Evolutionary conservation across 2,888 invertebrate genomes (phyloP).

Genomic region (Fragum whitleyi): DNA sequence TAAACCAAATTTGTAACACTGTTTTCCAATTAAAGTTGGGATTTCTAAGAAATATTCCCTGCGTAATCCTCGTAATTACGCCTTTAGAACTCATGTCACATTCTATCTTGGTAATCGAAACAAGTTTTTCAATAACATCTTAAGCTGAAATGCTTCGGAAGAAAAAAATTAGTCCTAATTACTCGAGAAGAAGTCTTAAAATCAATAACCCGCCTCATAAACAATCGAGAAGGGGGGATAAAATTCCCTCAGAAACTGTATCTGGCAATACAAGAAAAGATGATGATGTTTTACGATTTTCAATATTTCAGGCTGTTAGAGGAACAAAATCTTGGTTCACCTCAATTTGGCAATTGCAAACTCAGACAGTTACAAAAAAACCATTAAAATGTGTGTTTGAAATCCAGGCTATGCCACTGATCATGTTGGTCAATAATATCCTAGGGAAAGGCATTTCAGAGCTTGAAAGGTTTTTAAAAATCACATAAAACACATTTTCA

Average conservation of each 20-base stretch:
- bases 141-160: not conserved
- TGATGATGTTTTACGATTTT: not conserved
- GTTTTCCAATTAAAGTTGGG: not conserved
- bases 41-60: not conserved
- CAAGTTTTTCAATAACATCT: constrained; percentile 28
- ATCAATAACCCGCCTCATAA: constrained; percentile 13
- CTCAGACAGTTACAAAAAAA: no score
- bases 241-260: constrained; percentile 7
- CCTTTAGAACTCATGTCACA: constrained; percentile 12
- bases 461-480: no score
- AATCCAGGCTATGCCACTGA: no score
- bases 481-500: no score
- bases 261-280: not conserved
- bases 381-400: no score
- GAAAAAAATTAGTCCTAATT: constrained; percentile 22
- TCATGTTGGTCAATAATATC: no score
- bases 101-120: constrained; percentile 13
- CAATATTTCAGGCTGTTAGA: not conserved
- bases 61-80: not conserved
- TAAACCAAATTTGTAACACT: constrained; percentile 1
- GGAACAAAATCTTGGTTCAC: no score
- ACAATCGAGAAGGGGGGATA: not conserved
- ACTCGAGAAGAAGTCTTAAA: constrained; percentile 13
- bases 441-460: no score
- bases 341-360: no score